Evolutionary conservation across 2,113 vertebrate species (phyloP), one percentile per base, ranked within the genome.

Genomic region (Ursus arctos): DNA sequence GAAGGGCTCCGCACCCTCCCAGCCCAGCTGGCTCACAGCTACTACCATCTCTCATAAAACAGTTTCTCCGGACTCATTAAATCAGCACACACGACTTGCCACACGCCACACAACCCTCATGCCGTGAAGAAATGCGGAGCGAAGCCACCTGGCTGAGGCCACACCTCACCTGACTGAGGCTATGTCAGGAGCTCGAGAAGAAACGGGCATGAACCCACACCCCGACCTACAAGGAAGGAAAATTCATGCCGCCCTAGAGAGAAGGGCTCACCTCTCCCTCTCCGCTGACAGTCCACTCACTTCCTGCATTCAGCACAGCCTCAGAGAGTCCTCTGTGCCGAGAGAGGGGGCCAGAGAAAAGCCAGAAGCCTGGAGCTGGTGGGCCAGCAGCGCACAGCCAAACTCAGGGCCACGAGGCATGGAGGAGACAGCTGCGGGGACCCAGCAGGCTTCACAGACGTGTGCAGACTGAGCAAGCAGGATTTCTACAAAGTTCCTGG

Each of bases 211-310:
- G 65, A 85, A 24, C 31, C 72, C 43, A 10, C 13, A 69, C 7
- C 59, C 22, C 59, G 10, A 5, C 51, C 21, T 7, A 59, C 8
- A 57, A 11, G 9, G 40, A 79, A 67, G 79, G n/a, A 77, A 76
- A 36, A 12, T 10, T 2, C 19, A n/a, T 0, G 7, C 67, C 2
- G 40, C n/a, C 11, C 0, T 3, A 6, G 31, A 67, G 22, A 89
- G 67, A 90, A 33, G 74, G 57, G 33, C 36, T 90, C 0, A 0
- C 14, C 47, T 67, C 63, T n/a, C 69, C 33, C n/a, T 33, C 63
- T 91, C 55, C 4, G 24, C 26, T 1, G 31, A 74, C 1, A n/a
- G 82, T 13, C 53, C 18, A 2, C 33, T 16, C 2, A 0, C 8
- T 83, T 26, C 16, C 53, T 19, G 72, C 43, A 7, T 22, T 79